Conservation (phyloP, 2,888 invertebrate genomes). For the Lydus trimaculatus region DNA sequence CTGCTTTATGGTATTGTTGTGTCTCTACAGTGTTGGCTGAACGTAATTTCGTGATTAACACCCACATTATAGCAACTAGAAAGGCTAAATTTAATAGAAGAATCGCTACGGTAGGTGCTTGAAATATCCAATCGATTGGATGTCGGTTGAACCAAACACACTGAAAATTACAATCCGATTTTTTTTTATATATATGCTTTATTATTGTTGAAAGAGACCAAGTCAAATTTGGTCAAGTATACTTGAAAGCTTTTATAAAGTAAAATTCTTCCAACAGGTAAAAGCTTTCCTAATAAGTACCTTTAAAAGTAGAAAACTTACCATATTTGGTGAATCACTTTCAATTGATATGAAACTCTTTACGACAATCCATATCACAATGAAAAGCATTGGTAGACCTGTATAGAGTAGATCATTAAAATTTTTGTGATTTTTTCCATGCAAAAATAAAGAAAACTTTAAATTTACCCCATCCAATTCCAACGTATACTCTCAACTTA, state of each 20-base stretch:
- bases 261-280: no score
- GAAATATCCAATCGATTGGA: conserved; percentile 87
- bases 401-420: conserved; percentile 39
- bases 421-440: background rate
- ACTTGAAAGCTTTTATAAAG: no score
- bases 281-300: no score
- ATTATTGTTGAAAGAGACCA: no score
- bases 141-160: conserved; percentile 83
- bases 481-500: conserved; percentile 79
- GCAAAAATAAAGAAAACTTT: background rate
- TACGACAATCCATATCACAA: conserved; percentile 65
- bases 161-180: conserved; percentile 40
- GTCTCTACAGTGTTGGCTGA: conserved; percentile 91
- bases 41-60: conserved; percentile 90
- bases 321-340: conserved; percentile 40
- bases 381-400: conserved; percentile 67
- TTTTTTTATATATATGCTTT: no score
- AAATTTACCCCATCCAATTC: conserved; percentile 89
- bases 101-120: conserved; percentile 82
- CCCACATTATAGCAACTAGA: conserved; percentile 88
- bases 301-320: no score
- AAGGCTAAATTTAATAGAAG: conserved; percentile 84
- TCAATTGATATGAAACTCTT: conserved; percentile 55
- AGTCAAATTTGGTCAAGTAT: no score
- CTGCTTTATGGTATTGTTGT: conserved; percentile 89